Base-by-base conservation (phyloP, 2,113 vertebrate species). In the Anarhynchus alexandrinus region DNA sequence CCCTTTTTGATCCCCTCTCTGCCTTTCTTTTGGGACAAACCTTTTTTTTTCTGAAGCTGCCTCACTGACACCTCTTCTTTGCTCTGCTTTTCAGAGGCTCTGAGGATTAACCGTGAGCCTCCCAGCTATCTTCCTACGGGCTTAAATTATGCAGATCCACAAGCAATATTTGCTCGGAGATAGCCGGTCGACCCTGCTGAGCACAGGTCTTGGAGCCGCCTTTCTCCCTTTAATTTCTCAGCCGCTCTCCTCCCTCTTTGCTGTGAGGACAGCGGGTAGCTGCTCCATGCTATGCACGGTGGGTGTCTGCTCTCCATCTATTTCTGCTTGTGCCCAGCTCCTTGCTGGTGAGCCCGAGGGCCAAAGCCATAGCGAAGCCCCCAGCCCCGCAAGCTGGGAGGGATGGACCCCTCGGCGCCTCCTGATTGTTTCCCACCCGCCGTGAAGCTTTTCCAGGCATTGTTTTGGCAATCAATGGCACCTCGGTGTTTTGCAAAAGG, bases 381-480 rank as follows among this genome's bases (percentile, higher is more conserved):
- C 30, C 16, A 26, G 54, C 58, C 67, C 64, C 1, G 0, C 27
- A 1, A 73, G 32, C 77, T 66, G 59, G 49, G 66, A 77, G 32
- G 30, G 17, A 8, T 4, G 2, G 62, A 81, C 47, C 47, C 40
- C 59, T 88, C 18, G 1, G 25, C 0, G 0, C 27, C 38, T 88
- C 85, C 71, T 10, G 0, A 32, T 90, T 78, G 65, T 93, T 95
- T 95, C 90, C 90, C 66, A 96, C 78, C 84, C 5, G 9, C 93
- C 4, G 0, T 61, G 55, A 95, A 91, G 96, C 71, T 88, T 97
- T 97, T 89, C 90, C 92, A 96, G 65, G 61, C 95, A 93, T 95
- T 98, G 96, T 96, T 86, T 98, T 97, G 96, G 90, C 79, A 70
- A 94, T 98, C 82, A 91, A 91, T 94, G 96, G 95, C 87, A 86